Percentiles rank a stretch among this genome's conserved stretches.
Evolutionary conservation across 1,140 invertebrate species (phyloP).

Genomic region (Aphaenogaster rudis): DNA sequence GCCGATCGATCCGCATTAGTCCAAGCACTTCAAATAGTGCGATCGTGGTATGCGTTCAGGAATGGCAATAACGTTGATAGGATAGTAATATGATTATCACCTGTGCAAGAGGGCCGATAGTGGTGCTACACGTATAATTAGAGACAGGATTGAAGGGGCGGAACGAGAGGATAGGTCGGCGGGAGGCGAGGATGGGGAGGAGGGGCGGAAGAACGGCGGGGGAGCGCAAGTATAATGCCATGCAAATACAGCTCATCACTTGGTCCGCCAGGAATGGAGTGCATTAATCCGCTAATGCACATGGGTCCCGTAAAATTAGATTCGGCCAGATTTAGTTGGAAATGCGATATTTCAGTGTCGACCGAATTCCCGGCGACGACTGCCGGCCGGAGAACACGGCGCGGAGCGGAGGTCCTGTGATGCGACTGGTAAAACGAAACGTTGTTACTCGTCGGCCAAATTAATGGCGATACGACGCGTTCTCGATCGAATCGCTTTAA

Average conservation of each 20-base stretch:
- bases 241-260: conserved; percentile 83
- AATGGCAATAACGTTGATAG: conserved; percentile 84
- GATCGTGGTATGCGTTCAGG: conserved; percentile 78
- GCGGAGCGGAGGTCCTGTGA: conserved; percentile 27
- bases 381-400: background rate
- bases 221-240: conserved; percentile 81
- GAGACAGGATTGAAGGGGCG: conserved; percentile 80
- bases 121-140: conserved; percentile 82
- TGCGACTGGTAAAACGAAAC: conserved; percentile 64
- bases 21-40: conserved; percentile 82
- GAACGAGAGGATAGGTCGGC: conserved; percentile 65
- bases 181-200: conserved; percentile 13
- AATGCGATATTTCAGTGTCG: conserved; percentile 82
- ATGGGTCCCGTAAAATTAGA: conserved; percentile 84
- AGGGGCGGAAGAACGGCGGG: conserved; percentile 46
- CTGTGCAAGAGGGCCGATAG: conserved; percentile 79
- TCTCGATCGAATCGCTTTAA: conserved; percentile 68
- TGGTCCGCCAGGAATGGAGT: conserved; percentile 81
- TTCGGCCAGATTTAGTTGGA: conserved; percentile 82
- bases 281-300: conserved; percentile 85
- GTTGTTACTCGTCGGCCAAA: conserved; percentile 68
- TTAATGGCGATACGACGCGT: conserved; percentile 65
- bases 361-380: conserved; percentile 72
- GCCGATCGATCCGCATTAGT: conserved; percentile 76
- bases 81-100: conserved; percentile 85